Evolutionary conservation across 2,113 vertebrate species (phyloP).

Genomic region (Corydoras sp.): DNA sequence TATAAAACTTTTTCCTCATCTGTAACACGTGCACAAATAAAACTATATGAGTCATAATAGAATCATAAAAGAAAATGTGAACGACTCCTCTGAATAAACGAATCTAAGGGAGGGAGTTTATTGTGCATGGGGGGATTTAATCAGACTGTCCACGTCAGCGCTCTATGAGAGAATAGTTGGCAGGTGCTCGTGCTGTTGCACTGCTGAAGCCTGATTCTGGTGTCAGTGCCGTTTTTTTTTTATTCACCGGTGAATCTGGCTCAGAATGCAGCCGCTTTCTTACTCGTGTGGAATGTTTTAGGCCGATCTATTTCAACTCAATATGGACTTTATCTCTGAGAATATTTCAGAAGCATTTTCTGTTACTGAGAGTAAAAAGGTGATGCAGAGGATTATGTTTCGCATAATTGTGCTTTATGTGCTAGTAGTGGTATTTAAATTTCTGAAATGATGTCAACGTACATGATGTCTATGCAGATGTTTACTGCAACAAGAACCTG

Average conservation of each 20-base stretch:
- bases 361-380: too few species aligned
- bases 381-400: too few species aligned
- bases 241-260: neutral
- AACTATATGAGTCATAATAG: slow-evolving; percentile 3
- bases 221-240: slow-evolving; percentile 17
- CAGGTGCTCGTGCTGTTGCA: slow-evolving; percentile 4
- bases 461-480: neutral
- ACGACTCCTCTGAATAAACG: neutral
- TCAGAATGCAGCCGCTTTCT: neutral
- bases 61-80: slow-evolving; percentile 21
- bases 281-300: neutral
- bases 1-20: too few species aligned
- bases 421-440: too few species aligned
- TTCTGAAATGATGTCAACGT: neutral
- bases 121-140: slow-evolving; percentile 34
- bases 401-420: too few species aligned
- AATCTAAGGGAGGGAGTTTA: slow-evolving; percentile 25
- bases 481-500: neutral
- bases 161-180: slow-evolving; percentile 42
- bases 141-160: slow-evolving; percentile 48
- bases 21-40: neutral
- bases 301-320: neutral
- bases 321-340: neutral
- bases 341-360: too few species aligned
- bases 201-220: slow-evolving; percentile 7